These are phyloP conservation scores for Silurus lanzhouensis DNA, from an alignment of 2,797 vertebrate species.

Conservation along the genomic window DNA sequence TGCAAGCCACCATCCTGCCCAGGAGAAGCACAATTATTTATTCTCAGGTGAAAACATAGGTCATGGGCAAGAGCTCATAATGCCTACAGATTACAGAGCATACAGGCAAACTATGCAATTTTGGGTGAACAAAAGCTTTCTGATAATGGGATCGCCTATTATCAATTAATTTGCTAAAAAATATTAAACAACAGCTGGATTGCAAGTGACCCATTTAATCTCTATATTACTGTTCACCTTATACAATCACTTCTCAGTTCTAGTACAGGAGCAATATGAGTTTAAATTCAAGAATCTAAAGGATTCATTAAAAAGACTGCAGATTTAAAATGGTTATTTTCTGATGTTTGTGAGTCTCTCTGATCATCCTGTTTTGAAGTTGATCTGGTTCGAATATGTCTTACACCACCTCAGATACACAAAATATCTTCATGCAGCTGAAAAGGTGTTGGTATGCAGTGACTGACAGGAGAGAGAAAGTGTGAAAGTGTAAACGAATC, in stretches of 20 bases:
- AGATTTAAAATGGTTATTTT: background rate
- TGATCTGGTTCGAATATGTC: background rate
- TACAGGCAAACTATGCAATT: background rate
- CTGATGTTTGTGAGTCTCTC: no score
- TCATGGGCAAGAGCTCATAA: background rate
- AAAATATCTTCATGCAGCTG: slow-evolving; percentile 1
- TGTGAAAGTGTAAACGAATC: background rate
- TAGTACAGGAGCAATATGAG: background rate
- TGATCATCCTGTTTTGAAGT: background rate
- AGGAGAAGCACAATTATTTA: slow-evolving; percentile 37
- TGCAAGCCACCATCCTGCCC: background rate
- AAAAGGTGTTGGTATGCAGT: background rate
- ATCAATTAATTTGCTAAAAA: slow-evolving; percentile 9
- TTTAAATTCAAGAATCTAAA: background rate
- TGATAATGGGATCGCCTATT: background rate
- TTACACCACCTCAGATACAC: background rate
- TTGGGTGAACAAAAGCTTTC: background rate
- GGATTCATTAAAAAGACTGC: background rate
- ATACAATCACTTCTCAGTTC: background rate
- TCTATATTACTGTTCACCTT: background rate
- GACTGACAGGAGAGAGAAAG: background rate
- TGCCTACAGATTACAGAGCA: background rate
- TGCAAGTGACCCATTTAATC: background rate
- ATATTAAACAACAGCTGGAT: slow-evolving; percentile 8
- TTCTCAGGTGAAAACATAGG: slow-evolving; percentile 12